Percentiles rank a stretch among this genome's conserved stretches.
Conservation (phyloP, 2,113 vertebrate species). For the Pyrgilauda ruficollis region DNA sequence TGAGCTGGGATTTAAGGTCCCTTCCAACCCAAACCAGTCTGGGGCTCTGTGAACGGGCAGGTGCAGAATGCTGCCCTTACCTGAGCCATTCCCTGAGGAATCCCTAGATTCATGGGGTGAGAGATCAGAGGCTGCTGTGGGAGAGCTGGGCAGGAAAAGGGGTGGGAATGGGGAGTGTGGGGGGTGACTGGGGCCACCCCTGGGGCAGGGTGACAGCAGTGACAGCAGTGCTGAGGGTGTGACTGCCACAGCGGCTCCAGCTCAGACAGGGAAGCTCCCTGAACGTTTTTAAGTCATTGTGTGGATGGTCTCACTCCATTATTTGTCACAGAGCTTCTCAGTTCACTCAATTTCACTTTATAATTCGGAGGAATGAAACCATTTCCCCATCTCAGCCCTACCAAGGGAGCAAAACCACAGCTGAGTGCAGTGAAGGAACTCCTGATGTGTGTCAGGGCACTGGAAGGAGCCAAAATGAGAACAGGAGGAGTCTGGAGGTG, state of each 20-base stretch:
- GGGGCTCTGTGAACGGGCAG: not conserved
- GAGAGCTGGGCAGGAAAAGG: not conserved
- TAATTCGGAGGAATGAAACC: constrained; percentile 6
- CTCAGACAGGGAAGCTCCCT: not conserved
- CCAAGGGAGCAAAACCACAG: not conserved
- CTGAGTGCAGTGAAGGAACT: not conserved
- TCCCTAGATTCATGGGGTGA: accelerated
- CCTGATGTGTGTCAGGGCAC: not conserved
- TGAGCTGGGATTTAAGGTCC: not conserved
- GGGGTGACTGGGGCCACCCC: not conserved
- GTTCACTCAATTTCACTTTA: constrained; percentile 55
- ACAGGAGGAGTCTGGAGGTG: not conserved
- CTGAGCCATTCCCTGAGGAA: not conserved
- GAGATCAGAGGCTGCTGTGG: not conserved
- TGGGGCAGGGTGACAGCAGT: not conserved
- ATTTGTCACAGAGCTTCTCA: constrained; percentile 21
- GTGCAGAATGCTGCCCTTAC: not conserved
- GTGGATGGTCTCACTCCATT: constrained; percentile 44
- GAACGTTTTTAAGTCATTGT: not conserved
- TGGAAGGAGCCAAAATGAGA: not conserved
- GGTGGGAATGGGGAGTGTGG: too few relatives aligned
- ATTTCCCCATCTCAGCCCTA: not conserved
- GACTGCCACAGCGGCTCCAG: not conserved
- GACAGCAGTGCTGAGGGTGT: not conserved
- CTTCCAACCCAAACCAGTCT: not conserved